Evolutionary conservation across 2,888 invertebrate species (phyloP).

Genomic region (Caenorhabditis sp.): DNA sequence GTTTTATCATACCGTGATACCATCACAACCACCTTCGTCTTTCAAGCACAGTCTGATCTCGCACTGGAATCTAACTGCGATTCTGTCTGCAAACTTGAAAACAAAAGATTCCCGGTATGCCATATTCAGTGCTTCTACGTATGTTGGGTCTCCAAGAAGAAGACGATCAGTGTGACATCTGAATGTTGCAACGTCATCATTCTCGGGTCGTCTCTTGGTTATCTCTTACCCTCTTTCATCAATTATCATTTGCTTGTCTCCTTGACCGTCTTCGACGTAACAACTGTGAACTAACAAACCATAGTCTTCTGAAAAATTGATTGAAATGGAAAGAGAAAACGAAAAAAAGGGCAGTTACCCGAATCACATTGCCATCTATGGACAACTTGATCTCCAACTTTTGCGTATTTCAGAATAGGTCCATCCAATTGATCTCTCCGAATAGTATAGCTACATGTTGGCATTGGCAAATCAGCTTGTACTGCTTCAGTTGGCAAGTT

Average conservation of each 20-base stretch:
- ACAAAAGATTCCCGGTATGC: slow-evolving; percentile 83
- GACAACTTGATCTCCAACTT: slow-evolving; percentile 83
- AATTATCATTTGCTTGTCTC: slow-evolving; percentile 79
- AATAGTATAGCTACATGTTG: slow-evolving; percentile 82
- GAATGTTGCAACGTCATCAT: slow-evolving; percentile 22
- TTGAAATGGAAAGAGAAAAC: no score
- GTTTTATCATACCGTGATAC: slow-evolving; percentile 75
- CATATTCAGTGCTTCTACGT: slow-evolving; percentile 82
- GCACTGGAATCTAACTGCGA: slow-evolving; percentile 82
- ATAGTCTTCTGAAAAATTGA: slow-evolving; percentile 79
- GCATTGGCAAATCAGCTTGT: slow-evolving; percentile 79
- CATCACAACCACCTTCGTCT: slow-evolving; percentile 81
- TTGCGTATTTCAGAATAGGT: slow-evolving; percentile 79
- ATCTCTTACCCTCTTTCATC: slow-evolving; percentile 80
- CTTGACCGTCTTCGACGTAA: slow-evolving; percentile 83
- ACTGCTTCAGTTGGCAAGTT: slow-evolving; percentile 78
- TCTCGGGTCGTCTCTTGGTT: neutral
- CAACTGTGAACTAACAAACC: slow-evolving; percentile 83
- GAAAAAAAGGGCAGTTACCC: slow-evolving; percentile 67
- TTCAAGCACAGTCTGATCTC: slow-evolving; percentile 83
- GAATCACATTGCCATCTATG: slow-evolving; percentile 83
- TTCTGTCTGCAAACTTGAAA: slow-evolving; percentile 82
- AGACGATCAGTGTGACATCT: slow-evolving; percentile 82
- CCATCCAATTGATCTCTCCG: slow-evolving; percentile 82
- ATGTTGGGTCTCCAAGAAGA: slow-evolving; percentile 83